Evolutionary conservation across 2,113 vertebrate species (phyloP), one percentile per base, ranked within the genome.

Genomic region (Phainopepla nitens): DNA sequence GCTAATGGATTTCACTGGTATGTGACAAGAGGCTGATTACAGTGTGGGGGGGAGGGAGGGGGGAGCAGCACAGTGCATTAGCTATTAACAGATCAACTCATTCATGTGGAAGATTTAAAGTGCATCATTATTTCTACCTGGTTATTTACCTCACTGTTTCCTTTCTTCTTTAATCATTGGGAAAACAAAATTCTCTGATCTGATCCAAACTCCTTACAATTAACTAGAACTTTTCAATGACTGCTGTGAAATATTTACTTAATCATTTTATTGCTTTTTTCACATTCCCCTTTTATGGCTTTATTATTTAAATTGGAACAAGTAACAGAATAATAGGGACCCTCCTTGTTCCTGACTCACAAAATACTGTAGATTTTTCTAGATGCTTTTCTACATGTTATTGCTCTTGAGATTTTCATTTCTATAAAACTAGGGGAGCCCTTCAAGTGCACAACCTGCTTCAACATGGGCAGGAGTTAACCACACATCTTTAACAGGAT

Each of bases 1-100:
- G 97, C 95, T 98, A 97, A 97, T 98, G 97, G 96, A 97, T 97
- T 96, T 97, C 96, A 94, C 89, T 97, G 50, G 94, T 97, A 96
- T 96, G 95, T 98, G 97, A 96, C 96, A 97, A 97, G 97, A 97
- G 95, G 82, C 95, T 94, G 96, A 92, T 96, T 92, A 95, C 70
- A 18, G 27, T 18, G 36, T 4, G 10, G 2, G 16, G 8, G 51
- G 61, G 10, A 5, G 21, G 13, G 33, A 17, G n/a, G 57, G 16
- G 28, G 42, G 42, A 68, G 54, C 47, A 89, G 76, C 71, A 36
- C 5, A 62, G 82, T 58, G 60, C 76, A 70, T 97, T 97, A 97
- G 84, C 91, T 89, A 36, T 92, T 97, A 96, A 90, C 91, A 94
- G 96, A 95, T 97, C 93, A 96, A 16, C 90, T 95, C 83, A 39